These are phyloP conservation scores for Columbina picui DNA, from an alignment of 2,113 vertebrate genomes.

Conservation along the genomic window DNA sequence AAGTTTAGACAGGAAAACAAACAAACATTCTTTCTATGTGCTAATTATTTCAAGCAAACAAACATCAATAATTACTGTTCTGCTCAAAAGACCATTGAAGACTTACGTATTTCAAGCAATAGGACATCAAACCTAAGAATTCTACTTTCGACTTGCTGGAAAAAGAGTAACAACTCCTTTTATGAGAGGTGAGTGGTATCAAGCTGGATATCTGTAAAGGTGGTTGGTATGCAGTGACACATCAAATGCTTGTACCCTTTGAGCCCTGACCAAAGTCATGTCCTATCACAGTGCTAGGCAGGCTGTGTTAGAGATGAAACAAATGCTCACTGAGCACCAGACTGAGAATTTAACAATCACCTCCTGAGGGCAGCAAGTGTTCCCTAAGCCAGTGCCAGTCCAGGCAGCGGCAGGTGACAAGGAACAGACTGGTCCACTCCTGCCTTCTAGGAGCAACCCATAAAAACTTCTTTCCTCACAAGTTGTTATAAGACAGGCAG, in stretches of 20 bases:
- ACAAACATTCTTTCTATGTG: not conserved
- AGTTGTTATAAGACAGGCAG: not conserved
- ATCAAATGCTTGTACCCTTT: not conserved
- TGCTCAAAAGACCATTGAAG: not conserved
- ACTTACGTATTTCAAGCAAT: not conserved
- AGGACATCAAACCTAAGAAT: not conserved
- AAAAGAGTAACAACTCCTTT: not conserved
- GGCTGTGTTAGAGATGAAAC: not conserved
- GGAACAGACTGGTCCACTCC: not conserved
- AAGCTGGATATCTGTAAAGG: not conserved
- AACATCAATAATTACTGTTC: not conserved
- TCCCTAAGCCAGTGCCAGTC: not conserved
- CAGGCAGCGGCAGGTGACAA: not conserved
- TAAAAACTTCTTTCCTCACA: not conserved
- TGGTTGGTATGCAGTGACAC: accelerated
- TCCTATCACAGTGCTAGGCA: not conserved
- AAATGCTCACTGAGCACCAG: accelerated
- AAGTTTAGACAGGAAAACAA: slow-evolving; percentile 9
- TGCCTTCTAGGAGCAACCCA: not conserved
- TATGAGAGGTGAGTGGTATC: accelerated
- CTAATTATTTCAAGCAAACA: not conserved
- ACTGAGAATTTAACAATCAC: not conserved
- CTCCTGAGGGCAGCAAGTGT: not conserved
- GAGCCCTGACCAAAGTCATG: accelerated
- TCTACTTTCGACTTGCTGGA: not conserved